Evolutionary conservation across 2,797 vertebrate species (phyloP).

Genomic region (Crax fasciolata): DNA sequence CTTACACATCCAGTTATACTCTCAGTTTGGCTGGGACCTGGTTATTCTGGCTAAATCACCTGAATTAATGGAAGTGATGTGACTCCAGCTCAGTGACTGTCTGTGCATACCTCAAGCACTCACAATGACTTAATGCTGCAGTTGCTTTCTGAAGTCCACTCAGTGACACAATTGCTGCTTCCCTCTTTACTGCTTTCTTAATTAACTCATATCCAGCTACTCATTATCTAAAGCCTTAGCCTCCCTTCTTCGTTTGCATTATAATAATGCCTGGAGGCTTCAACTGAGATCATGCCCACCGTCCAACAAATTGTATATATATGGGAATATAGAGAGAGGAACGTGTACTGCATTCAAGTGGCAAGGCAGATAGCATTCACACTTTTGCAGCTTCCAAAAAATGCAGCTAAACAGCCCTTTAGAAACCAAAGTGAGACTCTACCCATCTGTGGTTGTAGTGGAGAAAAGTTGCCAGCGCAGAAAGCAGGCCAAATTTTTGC

Average conservation of each 20-base stretch:
- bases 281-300: background rate
- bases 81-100: background rate
- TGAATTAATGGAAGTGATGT: background rate
- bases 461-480: background rate
- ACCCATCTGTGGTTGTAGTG: background rate
- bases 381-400: background rate
- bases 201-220: background rate
- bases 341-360: fast-evolving
- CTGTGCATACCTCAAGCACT: background rate
- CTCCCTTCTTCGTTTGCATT: background rate
- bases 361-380: background rate
- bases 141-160: background rate
- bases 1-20: background rate
- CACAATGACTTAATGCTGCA: background rate
- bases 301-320: background rate
- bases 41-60: background rate
- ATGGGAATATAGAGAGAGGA: background rate
- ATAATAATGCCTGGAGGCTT: background rate
- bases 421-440: background rate
- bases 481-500: background rate
- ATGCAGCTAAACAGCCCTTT: background rate
- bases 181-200: background rate
- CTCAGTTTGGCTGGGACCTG: background rate
- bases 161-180: background rate
- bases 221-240: background rate